Base-by-base conservation (phyloP, 2,797 vertebrate species). In the Meriones psammophilus region DNA sequence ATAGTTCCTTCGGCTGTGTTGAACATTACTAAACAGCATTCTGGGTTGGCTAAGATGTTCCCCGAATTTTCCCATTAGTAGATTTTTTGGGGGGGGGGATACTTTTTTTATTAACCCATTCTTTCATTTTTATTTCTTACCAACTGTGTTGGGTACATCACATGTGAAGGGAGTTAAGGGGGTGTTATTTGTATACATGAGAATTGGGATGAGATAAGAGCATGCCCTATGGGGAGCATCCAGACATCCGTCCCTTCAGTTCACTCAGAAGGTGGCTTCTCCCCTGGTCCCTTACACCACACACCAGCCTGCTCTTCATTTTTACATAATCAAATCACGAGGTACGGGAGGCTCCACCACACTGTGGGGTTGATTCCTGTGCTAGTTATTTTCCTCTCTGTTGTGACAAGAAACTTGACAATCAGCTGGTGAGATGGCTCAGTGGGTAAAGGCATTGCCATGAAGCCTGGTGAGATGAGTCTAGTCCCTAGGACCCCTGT, bases 31-130 rank as follows among this genome's bases (percentile, higher is more conserved):
- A 80, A 69, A 85, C 26, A n/a, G 6, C 78, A 68, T 85, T 95
- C 85, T 69, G 17, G 81, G 91, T 76, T 60, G 58, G 24, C 17
- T 81, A 89, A 90, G 69, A 64, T 74, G 80, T 83, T 85, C 15
- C 13, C 39, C 76, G 74, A 33, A 60, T 88, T 92, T 83, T 18
- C 73, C 60, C 89, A 66, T 15, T 73, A 36, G 77, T 62, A 17
- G 79, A 68, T 87, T 68, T 80, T 36, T 22, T 2, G 39, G 12
- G 73, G 26, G 50, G 78, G 50, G 10, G 20, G 20, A 3, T 64
- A 64, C 30, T 39, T 66, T 84, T 84, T 58, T 84, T 84, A 64
- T 66, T 84, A 66, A 84, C 39, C 5, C 42, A 66, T 66, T 84
- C 62, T 66, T 64, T 46, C 9, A 3, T 26, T 28, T 64, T 66